These are phyloP conservation scores for Rostratula benghalensis DNA, from an alignment of 2,113 vertebrate genomes.

Conservation along the genomic window DNA sequence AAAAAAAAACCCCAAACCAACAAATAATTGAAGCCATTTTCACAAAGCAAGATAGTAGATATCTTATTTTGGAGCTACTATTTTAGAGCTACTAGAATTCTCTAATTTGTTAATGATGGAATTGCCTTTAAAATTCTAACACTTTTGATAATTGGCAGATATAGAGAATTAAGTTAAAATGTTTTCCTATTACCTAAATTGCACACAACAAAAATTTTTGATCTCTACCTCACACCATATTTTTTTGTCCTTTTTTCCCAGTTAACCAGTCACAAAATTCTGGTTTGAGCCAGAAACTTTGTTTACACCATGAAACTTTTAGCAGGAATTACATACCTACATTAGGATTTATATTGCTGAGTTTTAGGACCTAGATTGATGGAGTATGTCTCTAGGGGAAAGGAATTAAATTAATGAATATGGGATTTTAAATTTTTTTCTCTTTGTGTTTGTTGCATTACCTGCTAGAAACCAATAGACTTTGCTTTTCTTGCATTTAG, in stretches of 20 bases:
- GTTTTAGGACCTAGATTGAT: neutral
- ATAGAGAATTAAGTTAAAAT: neutral
- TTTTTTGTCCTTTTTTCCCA: neutral
- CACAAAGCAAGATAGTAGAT: neutral
- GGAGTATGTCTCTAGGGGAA: neutral
- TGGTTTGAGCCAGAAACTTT: neutral
- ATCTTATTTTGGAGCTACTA: neutral
- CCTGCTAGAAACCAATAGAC: neutral
- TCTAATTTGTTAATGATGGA: neutral
- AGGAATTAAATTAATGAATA: neutral
- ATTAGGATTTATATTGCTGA: neutral
- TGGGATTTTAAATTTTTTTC: neutral
- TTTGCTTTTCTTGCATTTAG: neutral
- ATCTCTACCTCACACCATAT: neutral
- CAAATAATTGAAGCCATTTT: neutral
- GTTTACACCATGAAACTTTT: neutral
- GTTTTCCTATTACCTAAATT: neutral
- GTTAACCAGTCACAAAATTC: neutral
- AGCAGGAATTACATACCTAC: neutral
- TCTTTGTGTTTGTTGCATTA: neutral
- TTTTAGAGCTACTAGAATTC: neutral
- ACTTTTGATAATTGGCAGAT: neutral
- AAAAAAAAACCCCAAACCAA: accelerated
- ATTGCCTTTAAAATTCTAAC: neutral
- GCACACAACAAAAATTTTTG: neutral